Percentiles rank a stretch among this genome's conserved stretches.
These are phyloP conservation scores for Spongilla lacustris DNA, from an alignment of 37 sponge, comb jelly and placozoan species.

Conservation along the genomic window DNA sequence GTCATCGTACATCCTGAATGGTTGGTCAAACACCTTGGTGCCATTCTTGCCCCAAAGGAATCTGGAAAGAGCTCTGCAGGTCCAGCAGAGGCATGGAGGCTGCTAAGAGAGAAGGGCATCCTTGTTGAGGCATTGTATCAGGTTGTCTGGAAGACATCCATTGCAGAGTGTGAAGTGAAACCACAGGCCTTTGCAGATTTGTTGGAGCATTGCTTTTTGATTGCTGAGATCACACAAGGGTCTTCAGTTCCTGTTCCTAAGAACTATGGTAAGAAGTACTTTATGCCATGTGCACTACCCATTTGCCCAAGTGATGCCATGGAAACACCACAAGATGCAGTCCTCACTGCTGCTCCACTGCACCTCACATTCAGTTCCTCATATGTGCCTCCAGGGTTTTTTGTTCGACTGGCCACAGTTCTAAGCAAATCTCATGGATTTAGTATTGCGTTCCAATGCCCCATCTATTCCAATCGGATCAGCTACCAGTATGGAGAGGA, in stretches of 20 bases:
- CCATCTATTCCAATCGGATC: conserved; percentile 33
- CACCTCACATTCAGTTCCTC: conserved; percentile 21
- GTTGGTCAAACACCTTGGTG: conserved; percentile 40
- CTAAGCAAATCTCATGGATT: not conserved
- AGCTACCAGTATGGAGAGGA: conserved; percentile 12
- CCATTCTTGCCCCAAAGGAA: conserved; percentile 22
- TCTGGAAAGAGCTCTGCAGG: not conserved
- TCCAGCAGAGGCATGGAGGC: conserved; percentile 7
- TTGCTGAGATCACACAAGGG: not conserved
- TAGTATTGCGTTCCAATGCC: conserved; percentile 4
- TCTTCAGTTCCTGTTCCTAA: not conserved
- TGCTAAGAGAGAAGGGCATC: conserved; percentile 33
- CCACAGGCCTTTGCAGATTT: conserved; percentile 35
- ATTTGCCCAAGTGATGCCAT: not conserved
- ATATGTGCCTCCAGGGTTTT: conserved; percentile 59
- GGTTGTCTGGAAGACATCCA: conserved; percentile 16
- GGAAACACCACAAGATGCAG: not conserved
- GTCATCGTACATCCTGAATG: conserved; percentile 59
- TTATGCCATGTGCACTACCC: conserved; percentile 29
- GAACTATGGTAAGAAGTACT: conserved; percentile 16
- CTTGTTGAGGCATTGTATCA: conserved; percentile 45
- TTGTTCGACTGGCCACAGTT: conserved; percentile 39
- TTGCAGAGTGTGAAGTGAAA: not conserved
- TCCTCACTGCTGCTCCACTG: conserved; percentile 35
- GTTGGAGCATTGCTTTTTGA: conserved; percentile 25